Conservation (phyloP, 2,113 vertebrate species). For the Lepus europaeus region DNA sequence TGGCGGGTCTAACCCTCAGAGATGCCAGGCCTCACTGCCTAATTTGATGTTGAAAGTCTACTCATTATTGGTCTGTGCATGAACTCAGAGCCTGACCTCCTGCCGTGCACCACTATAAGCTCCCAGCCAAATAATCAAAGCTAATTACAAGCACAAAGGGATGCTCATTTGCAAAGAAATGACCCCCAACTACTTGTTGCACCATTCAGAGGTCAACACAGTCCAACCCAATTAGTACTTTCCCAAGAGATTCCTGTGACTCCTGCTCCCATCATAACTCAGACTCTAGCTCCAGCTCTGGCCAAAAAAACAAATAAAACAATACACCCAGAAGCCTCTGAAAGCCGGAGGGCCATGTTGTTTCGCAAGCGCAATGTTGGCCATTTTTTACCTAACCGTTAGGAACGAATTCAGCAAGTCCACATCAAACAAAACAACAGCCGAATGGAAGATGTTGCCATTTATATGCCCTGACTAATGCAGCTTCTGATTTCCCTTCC, state of each 20-base stretch:
- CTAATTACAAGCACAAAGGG: conserved; percentile 78
- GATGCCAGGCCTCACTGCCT: neutral
- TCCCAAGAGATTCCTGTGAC: neutral
- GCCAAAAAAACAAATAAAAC: too few relatives aligned
- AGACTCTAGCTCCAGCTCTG: neutral
- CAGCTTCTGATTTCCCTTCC: conserved; percentile 79
- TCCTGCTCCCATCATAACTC: neutral
- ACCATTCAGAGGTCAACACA: conserved; percentile 26
- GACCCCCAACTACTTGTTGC: conserved; percentile 78
- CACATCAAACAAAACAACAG: conserved; percentile 67
- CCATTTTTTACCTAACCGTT: neutral
- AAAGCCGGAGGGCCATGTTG: neutral
- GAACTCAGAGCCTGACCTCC: conserved; percentile 20
- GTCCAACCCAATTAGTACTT: conserved; percentile 67
- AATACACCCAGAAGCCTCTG: conserved; percentile 17
- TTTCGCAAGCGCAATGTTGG: neutral
- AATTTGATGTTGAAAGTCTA: conserved; percentile 43
- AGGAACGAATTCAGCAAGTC: conserved; percentile 55
- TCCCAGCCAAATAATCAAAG: conserved; percentile 61
- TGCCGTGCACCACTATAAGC: accelerated
- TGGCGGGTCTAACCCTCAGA: neutral
- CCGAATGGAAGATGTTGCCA: conserved; percentile 50
- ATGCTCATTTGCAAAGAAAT: conserved; percentile 76
- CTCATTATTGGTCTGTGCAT: neutral
- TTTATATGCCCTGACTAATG: conserved; percentile 79